Evolutionary conservation across 2,888 invertebrate species (phyloP).

Genomic region (Synergus japonicus): DNA sequence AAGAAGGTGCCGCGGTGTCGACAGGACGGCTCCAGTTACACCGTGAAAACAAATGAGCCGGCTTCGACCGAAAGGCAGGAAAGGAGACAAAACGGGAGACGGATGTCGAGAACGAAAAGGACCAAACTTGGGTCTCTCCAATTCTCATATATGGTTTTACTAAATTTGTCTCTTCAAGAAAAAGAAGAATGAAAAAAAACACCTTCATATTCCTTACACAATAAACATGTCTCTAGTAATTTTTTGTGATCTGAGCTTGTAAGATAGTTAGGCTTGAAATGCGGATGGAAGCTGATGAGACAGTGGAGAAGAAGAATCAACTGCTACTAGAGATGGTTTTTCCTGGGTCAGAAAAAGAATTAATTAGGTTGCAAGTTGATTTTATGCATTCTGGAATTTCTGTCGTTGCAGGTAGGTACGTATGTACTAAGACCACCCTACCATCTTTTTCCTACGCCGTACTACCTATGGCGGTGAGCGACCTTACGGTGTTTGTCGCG

Average conservation of each 20-base stretch:
- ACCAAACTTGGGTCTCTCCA: background rate
- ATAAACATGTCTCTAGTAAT: background rate
- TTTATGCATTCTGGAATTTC: conserved; percentile 38
- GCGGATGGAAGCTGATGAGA: background rate
- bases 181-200: background rate
- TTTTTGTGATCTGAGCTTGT: background rate
- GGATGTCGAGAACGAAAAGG: background rate
- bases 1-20: conserved; percentile 65
- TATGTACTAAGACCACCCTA: conserved; percentile 45
- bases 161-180: background rate
- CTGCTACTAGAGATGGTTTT: background rate
- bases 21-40: conserved; percentile 65
- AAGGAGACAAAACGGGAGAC: conserved; percentile 17
- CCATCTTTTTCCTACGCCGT: conserved; percentile 44
- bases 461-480: conserved; percentile 54
- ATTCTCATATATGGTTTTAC: background rate
- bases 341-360: conserved; percentile 22
- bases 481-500: conserved; percentile 74
- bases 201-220: background rate
- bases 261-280: background rate
- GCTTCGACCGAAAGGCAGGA: conserved; percentile 39
- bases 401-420: conserved; percentile 12
- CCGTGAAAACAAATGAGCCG: conserved; percentile 68
- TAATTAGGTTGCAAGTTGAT: conserved; percentile 38
- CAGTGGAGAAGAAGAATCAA: background rate